phyloP scores from a whole-genome alignment of 2,797 vertebrate genomes.

The Vespertilio murinus region DNA sequence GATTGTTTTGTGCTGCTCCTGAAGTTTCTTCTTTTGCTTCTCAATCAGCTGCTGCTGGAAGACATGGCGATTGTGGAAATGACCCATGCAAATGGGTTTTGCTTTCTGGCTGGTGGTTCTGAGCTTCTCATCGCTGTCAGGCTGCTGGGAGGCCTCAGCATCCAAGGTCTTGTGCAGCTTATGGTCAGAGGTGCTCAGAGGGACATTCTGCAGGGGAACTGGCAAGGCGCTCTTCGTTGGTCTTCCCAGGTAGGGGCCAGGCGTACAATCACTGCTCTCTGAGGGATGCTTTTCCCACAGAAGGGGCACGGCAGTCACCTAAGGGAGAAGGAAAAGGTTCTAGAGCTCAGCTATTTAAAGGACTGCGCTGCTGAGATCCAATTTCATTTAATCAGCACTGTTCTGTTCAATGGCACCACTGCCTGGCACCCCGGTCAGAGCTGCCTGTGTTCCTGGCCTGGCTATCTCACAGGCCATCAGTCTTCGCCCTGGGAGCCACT shows the following conservation, averaged over 20 bases:
- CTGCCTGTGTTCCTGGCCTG: background rate
- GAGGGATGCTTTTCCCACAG: background rate
- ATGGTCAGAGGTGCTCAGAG: slow-evolving; percentile 76
- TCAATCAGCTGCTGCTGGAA: slow-evolving; percentile 90
- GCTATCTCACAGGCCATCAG: background rate
- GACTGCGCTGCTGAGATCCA: background rate
- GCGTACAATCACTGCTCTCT: background rate
- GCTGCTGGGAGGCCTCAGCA: background rate
- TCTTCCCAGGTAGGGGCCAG: slow-evolving; percentile 38
- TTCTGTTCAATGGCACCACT: background rate
- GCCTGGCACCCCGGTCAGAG: too few species aligned
- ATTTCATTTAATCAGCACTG: background rate
- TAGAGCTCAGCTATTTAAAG: background rate
- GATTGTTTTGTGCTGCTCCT: slow-evolving; percentile 91
- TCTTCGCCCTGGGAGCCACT: background rate
- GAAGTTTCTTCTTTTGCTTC: slow-evolving; percentile 90
- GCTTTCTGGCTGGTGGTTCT: slow-evolving; percentile 43
- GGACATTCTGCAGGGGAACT: slow-evolving; percentile 81
- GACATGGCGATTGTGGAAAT: slow-evolving; percentile 84
- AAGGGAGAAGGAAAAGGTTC: slow-evolving; percentile 5
- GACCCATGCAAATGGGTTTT: slow-evolving; percentile 56
- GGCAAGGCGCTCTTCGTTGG: slow-evolving; percentile 82
- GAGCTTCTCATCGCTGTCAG: slow-evolving; percentile 23
- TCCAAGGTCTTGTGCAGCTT: slow-evolving; percentile 14
- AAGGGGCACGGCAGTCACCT: slow-evolving; percentile 20